Evolutionary conservation across 2,888 invertebrate species (phyloP), one percentile per base, ranked within the genome.

Genomic region (Callosobruchus maculatus): DNA sequence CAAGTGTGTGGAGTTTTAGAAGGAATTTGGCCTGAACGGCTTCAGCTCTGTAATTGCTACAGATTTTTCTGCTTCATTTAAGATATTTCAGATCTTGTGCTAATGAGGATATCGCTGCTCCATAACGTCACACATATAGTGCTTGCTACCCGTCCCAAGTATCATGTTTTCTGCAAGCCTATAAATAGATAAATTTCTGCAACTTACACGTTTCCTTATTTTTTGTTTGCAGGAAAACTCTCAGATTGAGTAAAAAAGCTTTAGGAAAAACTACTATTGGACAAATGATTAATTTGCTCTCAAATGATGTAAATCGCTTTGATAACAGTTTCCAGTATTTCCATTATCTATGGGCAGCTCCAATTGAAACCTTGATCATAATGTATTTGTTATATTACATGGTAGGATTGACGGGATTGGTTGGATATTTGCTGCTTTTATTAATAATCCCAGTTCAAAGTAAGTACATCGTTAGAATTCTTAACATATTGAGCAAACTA

Each of bases 291-390:
- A 87, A 87, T 78, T 79, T 86, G 70, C 77, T 97, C 76, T 95
- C 96, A 0, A 97, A 96, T 74, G 97, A 97, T 86, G 95, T 96
- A 0, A 94, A 93, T 79, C 88, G 96, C 74, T 95, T 97, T 86
- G 97, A 97, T 86, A 90, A 93, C 87, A 93, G 93, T 9, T 90
- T 93, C 30, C 88, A 94, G 72, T 94, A 95, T 84, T 84, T 95
- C 20, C 94, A 95, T 84, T 96, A 94, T 83, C 86, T 97, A 4
- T 92, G 95, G 89, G 88, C 95, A 21, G 94, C 94, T 0, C 96
- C 96, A 0, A 84, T 95, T 0, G 93, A 96, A 86, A 92, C 94
- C 21, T 81, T 92, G 0, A 89, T 94, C 26, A 92, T 95, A 2
- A 90, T 94, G 18, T 92, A 90, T 80, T 89, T 96, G 3, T 90